phyloP scores from a whole-genome alignment of 2,797 vertebrate species.

The Xenopus petersii region DNA sequence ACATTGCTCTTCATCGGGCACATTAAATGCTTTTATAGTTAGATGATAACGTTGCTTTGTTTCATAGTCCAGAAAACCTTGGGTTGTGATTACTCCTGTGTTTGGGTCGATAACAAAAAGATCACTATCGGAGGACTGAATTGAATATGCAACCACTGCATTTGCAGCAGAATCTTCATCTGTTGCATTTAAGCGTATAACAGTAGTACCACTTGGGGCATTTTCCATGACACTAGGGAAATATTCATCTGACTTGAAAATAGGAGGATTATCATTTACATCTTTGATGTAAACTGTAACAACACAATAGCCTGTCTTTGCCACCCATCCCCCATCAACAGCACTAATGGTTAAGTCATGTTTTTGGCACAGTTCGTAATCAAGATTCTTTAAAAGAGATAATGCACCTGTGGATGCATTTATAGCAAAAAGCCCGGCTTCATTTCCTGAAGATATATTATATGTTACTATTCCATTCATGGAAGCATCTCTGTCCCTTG shows the following conservation, averaged over 20 bases:
- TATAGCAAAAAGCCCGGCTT: constrained; percentile 78
- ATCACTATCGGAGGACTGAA: constrained; percentile 94
- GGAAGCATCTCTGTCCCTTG: constrained; percentile 82
- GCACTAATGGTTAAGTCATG: constrained; percentile 87
- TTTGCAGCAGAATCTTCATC: constrained; percentile 87
- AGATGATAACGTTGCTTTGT: constrained; percentile 93
- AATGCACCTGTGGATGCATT: constrained; percentile 84
- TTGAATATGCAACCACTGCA: constrained; percentile 84
- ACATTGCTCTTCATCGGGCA: constrained; percentile 94
- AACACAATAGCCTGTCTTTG: constrained; percentile 84
- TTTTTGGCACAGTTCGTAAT: constrained; percentile 83
- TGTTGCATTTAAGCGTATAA: constrained; percentile 83
- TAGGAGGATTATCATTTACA: constrained; percentile 91
- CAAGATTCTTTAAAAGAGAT: constrained; percentile 76
- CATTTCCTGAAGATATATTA: constrained; percentile 84
- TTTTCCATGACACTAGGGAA: constrained; percentile 90
- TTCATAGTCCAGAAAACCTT: constrained; percentile 97
- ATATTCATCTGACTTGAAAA: constrained; percentile 83
- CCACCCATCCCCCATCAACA: constrained; percentile 88
- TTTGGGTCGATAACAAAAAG: constrained; percentile 96
- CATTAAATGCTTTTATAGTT: constrained; percentile 92
- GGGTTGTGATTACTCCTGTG: constrained; percentile 91
- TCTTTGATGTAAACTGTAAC: constrained; percentile 83
- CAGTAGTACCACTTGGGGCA: constrained; percentile 92
- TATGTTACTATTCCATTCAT: constrained; percentile 90